Evolutionary conservation across 2,113 vertebrate species (phyloP), one percentile per base, ranked within the genome.

Genomic region (Platycercus adscitus): DNA sequence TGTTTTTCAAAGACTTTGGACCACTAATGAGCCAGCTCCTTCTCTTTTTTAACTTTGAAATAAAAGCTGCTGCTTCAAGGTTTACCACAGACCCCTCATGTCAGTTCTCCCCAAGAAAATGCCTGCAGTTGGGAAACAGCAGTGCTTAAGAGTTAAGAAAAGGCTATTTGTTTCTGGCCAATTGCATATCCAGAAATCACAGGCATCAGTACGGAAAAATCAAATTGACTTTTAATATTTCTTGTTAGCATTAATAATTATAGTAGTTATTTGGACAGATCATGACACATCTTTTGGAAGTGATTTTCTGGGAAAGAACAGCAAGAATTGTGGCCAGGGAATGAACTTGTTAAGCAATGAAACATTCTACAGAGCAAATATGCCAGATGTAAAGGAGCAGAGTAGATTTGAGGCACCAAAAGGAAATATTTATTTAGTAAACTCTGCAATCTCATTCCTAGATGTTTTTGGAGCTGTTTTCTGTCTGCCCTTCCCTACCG

Each of bases 351-450:
- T 75, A 47, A 82, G 64, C 64, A 65, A 0, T 41, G 69, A 88
- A 82, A 65, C 44, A 56, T 55, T 86, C 26, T 52, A 6, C 77
- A 91, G 65, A 41, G 70, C 31, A 89, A 84, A 44, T 50, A 14
- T 43, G 69, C 77, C 68, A 81, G 69, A 72, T 64, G n/a, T 81
- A 52, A 93, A 91, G 88, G 58, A 90, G 29, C 44, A 35, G 82
- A 79, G 41, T 35, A 69, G 77, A 84, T 81, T 93, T 95, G 13
- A 94, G 82, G 53, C 65, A 86, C 90, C 52, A 75, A 79, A 79
- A 92, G 77, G 72, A 93, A 96, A 89, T 92, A 76, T 89, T 95
- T 94, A 44, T 94, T 91, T 95, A 92, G 86, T 68, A 89, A 94
- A 84, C 65, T 79, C 88, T 68, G 33, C 79, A 88, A 39, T 96